Percentiles rank a stretch among this genome's conserved stretches.
These are phyloP conservation scores for Todiramphus saurophagus DNA, from an alignment of 2,113 vertebrate species.

Conservation along the genomic window DNA sequence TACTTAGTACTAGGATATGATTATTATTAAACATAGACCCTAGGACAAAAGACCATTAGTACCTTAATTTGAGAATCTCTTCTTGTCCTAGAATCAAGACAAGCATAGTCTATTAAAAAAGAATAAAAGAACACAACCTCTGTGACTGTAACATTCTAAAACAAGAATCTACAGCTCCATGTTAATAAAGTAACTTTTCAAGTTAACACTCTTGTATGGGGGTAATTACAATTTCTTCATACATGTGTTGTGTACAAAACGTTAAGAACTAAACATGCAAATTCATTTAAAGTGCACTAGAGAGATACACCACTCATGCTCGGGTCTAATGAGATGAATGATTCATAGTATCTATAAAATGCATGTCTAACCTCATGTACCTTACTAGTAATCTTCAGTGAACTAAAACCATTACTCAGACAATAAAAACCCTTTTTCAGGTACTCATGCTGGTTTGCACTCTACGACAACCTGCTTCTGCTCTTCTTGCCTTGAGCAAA, in stretches of 20 bases:
- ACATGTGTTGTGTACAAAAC: not conserved
- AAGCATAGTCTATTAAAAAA: not conserved
- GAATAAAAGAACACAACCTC: not conserved
- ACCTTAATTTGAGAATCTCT: not conserved
- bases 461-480: not conserved
- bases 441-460: not conserved
- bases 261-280: constrained; percentile 28
- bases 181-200: not conserved
- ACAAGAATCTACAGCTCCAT: not conserved
- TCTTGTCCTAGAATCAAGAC: not conserved
- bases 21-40: not conserved
- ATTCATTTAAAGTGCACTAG: constrained; percentile 56
- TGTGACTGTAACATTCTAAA: not conserved
- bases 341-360: constrained; percentile 53
- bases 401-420: constrained; percentile 18
- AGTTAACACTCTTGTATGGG: not conserved
- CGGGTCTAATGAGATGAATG: constrained; percentile 56
- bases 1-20: not conserved
- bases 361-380: constrained; percentile 28
- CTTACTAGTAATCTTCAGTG: constrained; percentile 29
- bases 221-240: not conserved
- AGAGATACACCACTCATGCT: constrained; percentile 24
- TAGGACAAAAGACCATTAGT: not conserved
- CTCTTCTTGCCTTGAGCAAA: not conserved
- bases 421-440: not conserved